phyloP scores from a whole-genome alignment of 2,888 invertebrate genomes.

The Polylopha cassiicola region DNA sequence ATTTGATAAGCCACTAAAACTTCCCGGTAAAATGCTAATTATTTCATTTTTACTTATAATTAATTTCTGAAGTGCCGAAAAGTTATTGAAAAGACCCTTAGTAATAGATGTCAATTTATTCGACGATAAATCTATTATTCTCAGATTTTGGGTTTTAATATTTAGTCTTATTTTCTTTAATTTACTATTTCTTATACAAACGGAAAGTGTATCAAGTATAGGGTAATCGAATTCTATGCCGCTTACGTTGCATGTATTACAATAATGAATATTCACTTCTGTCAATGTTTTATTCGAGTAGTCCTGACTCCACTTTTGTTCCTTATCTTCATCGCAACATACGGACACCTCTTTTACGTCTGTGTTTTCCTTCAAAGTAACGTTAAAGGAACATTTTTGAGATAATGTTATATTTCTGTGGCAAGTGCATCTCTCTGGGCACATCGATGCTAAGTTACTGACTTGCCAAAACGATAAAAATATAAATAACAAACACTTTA shows the following conservation, averaged over 20 bases:
- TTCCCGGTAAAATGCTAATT: constrained; percentile 69
- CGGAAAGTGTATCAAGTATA: constrained; percentile 47
- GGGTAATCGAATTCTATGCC: constrained; percentile 47
- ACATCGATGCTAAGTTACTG: constrained; percentile 49
- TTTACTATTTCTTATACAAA: constrained; percentile 53
- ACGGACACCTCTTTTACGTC: constrained; percentile 42
- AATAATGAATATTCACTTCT: constrained; percentile 44
- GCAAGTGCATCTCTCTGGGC: constrained; percentile 51
- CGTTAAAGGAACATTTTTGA: constrained; percentile 56
- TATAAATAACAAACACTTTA: constrained; percentile 53
- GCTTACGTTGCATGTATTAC: constrained; percentile 47
- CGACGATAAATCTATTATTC: constrained; percentile 78
- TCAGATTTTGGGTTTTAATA: constrained; percentile 56
- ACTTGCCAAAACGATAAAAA: constrained; percentile 57
- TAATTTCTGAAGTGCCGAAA: constrained; percentile 78
- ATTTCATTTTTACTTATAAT: constrained; percentile 83
- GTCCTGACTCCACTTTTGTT: constrained; percentile 40
- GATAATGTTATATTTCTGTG: constrained; percentile 43
- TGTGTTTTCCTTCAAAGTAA: constrained; percentile 51
- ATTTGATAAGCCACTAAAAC: constrained; percentile 78
- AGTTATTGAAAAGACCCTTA: constrained; percentile 74
- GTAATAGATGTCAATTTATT: constrained; percentile 75
- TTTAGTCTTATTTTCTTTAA: constrained; percentile 50
- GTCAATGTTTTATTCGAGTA: constrained; percentile 54
- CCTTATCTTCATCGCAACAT: constrained; percentile 50